phyloP scores from a whole-genome alignment of 1,140 invertebrate species.

The Zeugodacus cucurbitae region DNA sequence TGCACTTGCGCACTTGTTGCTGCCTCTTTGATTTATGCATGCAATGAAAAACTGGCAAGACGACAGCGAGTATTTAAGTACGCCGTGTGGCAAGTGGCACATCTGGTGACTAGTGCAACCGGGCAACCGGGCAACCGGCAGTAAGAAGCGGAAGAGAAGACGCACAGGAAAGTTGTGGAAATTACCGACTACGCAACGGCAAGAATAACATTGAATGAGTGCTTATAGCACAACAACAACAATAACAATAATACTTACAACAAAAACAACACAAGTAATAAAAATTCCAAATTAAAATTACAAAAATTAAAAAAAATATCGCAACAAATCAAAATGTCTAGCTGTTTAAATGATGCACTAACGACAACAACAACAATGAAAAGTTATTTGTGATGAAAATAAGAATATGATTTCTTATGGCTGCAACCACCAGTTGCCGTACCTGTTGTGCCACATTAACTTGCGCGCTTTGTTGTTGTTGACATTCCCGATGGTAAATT shows the following conservation, averaged over 20 bases:
- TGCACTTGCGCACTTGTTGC: constrained; percentile 11
- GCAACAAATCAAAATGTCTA: neutral
- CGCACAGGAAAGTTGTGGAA: neutral
- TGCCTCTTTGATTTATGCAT: constrained; percentile 27
- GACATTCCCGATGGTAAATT: constrained; percentile 9
- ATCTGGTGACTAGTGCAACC: constrained; percentile 8
- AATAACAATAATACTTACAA: neutral
- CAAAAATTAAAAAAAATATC: neutral
- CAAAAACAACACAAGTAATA: neutral
- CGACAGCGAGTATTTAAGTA: neutral
- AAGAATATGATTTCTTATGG: neutral
- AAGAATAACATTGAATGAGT: neutral
- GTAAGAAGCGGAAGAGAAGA: neutral
- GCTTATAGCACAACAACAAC: neutral
- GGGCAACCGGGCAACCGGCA: neutral
- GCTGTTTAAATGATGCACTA: neutral
- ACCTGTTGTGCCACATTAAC: neutral
- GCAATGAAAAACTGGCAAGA: constrained; percentile 16
- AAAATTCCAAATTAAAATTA: constrained; percentile 35
- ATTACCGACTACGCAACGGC: neutral
- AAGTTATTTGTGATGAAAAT: neutral
- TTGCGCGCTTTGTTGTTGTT: neutral
- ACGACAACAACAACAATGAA: neutral
- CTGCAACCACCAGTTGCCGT: neutral
- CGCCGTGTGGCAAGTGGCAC: constrained; percentile 22